These are phyloP conservation scores for Pangasius sanitwongsei DNA, from an alignment of 2,797 vertebrate genomes.

Conservation along the genomic window DNA sequence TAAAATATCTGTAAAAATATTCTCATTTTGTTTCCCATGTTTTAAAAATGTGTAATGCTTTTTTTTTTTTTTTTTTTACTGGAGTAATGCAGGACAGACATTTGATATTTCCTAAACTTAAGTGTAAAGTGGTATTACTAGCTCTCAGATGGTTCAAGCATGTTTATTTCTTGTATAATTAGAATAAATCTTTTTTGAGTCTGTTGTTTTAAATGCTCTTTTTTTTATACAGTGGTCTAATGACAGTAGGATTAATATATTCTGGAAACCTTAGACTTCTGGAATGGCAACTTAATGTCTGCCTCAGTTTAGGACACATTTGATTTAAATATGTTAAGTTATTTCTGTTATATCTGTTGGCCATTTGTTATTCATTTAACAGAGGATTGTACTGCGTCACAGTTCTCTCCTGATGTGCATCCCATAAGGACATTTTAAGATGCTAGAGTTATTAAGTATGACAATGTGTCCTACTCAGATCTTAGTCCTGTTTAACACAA, in stretches of 20 bases:
- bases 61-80: conserved; percentile 14
- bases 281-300: no score
- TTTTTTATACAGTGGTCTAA: neutral
- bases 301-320: neutral
- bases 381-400: neutral
- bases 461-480: neutral
- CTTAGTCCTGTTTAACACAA: neutral
- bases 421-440: neutral
- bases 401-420: neutral
- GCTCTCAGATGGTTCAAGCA: neutral
- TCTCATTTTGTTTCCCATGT: neutral
- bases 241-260: neutral
- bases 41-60: conserved; percentile 6
- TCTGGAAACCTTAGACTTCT: neutral
- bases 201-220: neutral
- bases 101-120: neutral
- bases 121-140: neutral
- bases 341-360: neutral
- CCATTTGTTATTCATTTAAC: neutral
- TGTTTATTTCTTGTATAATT: neutral
- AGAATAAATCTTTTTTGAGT: conserved; percentile 30
- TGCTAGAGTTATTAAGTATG: neutral
- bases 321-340: neutral
- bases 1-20: conserved; percentile 32
- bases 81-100: neutral